These are phyloP conservation scores for Drosophila bipectinata DNA, from an alignment of 1,140 invertebrate genomes.

Conservation along the genomic window DNA sequence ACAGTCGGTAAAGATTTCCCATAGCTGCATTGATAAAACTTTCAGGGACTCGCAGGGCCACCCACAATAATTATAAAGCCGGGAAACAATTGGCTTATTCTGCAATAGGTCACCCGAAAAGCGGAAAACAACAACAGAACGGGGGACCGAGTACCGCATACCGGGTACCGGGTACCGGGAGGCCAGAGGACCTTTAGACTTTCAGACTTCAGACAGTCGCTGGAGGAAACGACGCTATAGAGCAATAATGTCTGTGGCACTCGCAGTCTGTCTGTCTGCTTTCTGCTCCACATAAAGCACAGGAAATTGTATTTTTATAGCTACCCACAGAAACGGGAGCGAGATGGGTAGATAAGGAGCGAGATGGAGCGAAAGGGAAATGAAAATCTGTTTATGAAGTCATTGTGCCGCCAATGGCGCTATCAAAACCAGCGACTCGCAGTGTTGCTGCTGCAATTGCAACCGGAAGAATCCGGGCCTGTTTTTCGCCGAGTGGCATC, in stretches of 20 bases:
- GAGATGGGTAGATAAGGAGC: conserved; percentile 12
- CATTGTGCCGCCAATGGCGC: conserved; percentile 66
- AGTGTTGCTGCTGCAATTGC: conserved; percentile 33
- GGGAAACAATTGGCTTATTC: conserved; percentile 36
- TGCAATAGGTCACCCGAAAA: conserved; percentile 37
- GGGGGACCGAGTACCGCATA: not conserved
- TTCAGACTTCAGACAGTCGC: conserved; percentile 4
- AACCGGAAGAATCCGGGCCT: conserved; percentile 30
- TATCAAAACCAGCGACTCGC: conserved; percentile 41
- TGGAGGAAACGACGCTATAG: conserved; percentile 15
- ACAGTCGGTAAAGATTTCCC: no score
- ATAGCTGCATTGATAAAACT: conserved; percentile 50
- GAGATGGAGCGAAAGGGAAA: conserved; percentile 34
- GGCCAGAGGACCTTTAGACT: not conserved
- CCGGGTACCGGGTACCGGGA: conserved; percentile 1
- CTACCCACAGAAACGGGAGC: conserved; percentile 26
- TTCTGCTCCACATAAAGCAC: conserved; percentile 55
- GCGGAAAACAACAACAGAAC: conserved; percentile 14
- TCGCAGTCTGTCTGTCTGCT: conserved; percentile 4
- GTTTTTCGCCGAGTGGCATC: conserved; percentile 27
- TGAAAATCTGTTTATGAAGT: conserved; percentile 79
- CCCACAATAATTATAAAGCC: conserved; percentile 33
- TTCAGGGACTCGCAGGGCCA: conserved; percentile 17
- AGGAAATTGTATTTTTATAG: conserved; percentile 70
- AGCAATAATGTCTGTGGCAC: conserved; percentile 13